Evolutionary conservation across 64 coral and sea anemone genomes (phyloP).

Genomic region (Platygyra sinensis): DNA sequence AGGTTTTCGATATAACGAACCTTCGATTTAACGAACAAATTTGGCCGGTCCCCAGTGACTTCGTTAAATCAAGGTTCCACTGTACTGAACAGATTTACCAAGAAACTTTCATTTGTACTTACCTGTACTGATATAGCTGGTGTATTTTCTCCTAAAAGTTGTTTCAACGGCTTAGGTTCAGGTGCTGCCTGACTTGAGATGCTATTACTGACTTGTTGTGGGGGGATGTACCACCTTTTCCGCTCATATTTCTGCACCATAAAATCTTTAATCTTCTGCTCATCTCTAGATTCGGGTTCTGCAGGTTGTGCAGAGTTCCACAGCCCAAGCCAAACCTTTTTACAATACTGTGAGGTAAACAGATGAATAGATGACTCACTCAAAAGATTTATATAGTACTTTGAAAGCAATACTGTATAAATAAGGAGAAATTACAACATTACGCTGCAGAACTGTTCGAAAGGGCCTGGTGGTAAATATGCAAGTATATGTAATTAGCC

Average conservation of each 20-base stretch:
- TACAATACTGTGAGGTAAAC: conserved; percentile 75
- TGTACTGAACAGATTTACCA: background rate
- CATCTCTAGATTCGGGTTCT: conserved; percentile 97
- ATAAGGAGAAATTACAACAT: too few relatives aligned
- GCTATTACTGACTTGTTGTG: conserved; percentile 69
- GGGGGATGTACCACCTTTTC: conserved; percentile 96
- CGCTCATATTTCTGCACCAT: conserved; percentile 98
- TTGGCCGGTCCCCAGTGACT: too few relatives aligned
- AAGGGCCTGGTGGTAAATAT: too few relatives aligned
- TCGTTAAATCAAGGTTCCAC: too few relatives aligned
- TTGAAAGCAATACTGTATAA: background rate
- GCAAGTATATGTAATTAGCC: too few relatives aligned
- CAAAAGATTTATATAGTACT: background rate
- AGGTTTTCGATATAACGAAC: too few relatives aligned
- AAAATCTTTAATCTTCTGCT: conserved; percentile 98
- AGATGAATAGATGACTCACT: background rate
- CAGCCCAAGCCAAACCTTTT: conserved; percentile 92
- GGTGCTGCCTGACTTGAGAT: conserved; percentile 53
- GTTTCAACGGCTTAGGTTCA: conserved; percentile 95
- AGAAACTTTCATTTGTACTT: background rate
- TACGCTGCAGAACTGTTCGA: too few relatives aligned
- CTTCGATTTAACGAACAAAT: too few relatives aligned
- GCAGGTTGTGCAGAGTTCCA: conserved; percentile 92
- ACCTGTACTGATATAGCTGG: conserved; percentile 37
- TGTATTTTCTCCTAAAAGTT: conserved; percentile 85